These are phyloP conservation scores for Anarhynchus alexandrinus DNA, from an alignment of 2,113 vertebrate genomes.

Conservation along the genomic window DNA sequence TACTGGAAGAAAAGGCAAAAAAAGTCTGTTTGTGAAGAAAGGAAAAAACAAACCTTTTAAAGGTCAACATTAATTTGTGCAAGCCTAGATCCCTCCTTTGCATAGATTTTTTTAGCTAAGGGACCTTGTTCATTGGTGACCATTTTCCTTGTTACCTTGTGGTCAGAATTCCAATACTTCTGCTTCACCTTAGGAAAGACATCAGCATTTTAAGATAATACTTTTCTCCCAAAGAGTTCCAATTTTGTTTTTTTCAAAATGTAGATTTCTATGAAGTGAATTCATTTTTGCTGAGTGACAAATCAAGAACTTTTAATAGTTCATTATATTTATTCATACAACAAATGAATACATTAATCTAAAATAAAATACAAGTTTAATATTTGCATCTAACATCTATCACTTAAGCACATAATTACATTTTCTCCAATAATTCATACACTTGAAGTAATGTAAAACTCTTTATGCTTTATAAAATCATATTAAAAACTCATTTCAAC, in stretches of 20 bases:
- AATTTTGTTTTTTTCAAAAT: background rate
- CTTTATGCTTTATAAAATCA: background rate
- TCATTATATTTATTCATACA: background rate
- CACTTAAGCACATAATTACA: background rate
- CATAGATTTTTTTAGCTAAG: background rate
- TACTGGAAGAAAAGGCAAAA: background rate
- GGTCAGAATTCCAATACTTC: background rate
- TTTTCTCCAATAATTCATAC: background rate
- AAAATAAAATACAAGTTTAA: background rate
- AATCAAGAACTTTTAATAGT: background rate
- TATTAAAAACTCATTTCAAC: background rate
- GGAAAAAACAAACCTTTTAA: background rate
- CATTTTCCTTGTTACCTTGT: rapidly evolving
- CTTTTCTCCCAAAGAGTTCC: background rate
- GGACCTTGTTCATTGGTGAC: background rate
- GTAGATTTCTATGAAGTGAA: background rate
- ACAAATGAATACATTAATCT: background rate
- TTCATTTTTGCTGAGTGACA: background rate
- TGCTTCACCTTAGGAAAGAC: background rate
- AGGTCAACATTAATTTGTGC: background rate
- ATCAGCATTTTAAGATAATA: background rate
- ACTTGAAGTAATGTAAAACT: background rate
- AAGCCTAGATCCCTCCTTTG: background rate
- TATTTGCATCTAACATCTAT: background rate
- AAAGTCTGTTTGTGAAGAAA: background rate